Conservation (phyloP, 2,888 invertebrate genomes). For the Stenchaetothrips biformis region DNA sequence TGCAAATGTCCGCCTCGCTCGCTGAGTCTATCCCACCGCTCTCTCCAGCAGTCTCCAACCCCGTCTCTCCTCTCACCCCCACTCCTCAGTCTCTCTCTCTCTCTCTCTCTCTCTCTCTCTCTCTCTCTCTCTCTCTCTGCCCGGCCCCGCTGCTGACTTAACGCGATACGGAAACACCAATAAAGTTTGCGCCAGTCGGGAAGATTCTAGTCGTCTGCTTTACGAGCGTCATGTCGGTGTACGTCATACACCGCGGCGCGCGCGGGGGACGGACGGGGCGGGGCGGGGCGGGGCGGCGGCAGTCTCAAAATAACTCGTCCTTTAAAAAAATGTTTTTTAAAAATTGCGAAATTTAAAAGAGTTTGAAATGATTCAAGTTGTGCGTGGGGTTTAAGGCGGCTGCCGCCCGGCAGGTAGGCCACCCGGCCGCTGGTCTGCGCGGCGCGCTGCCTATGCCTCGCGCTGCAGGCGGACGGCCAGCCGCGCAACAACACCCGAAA, state of each 20-base stretch:
- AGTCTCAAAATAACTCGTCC: background rate
- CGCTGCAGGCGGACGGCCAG: too few species aligned
- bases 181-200: slow-evolving; percentile 1
- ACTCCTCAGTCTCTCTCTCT: background rate
- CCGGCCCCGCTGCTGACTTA: background rate
- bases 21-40: background rate
- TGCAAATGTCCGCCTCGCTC: background rate
- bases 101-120: background rate
- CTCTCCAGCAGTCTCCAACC: background rate
- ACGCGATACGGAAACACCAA: background rate
- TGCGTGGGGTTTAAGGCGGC: too few species aligned
- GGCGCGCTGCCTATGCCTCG: too few species aligned
- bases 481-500: too few species aligned
- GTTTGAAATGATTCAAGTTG: background rate
- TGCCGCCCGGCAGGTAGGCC: too few species aligned
- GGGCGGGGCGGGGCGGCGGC: background rate
- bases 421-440: too few species aligned
- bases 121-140: background rate
- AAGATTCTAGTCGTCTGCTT: background rate
- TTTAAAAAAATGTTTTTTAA: too few species aligned
- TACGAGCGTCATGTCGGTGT: background rate
- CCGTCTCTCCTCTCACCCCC: background rate
- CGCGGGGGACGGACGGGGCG: too few species aligned
- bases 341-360: background rate
- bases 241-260: background rate